These are phyloP conservation scores for Adelognathus sp. DNA, from an alignment of 2,888 invertebrate species.

Conservation along the genomic window DNA sequence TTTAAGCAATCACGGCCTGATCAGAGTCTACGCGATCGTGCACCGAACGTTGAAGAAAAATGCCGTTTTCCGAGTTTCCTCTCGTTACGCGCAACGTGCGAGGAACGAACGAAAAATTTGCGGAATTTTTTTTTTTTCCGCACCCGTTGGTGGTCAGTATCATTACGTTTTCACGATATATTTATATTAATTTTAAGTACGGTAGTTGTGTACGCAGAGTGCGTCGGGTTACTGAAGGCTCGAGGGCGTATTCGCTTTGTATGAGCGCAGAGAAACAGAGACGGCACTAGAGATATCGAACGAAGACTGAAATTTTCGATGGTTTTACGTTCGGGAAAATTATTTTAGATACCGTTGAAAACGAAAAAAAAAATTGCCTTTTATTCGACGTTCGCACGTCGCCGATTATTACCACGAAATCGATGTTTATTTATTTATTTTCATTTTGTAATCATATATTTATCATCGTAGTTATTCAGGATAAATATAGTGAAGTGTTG, in stretches of 20 bases:
- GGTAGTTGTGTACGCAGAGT: conserved; percentile 56
- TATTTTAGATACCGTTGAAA: too few relatives aligned
- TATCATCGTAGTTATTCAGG: conserved; percentile 2
- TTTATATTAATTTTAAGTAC: conserved; percentile 65
- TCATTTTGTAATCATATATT: conserved; percentile 55
- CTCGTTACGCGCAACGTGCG: neutral
- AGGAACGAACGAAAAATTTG: neutral
- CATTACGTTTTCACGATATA: conserved; percentile 57
- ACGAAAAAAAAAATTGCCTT: neutral
- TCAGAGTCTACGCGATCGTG: conserved; percentile 30
- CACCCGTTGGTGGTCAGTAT: conserved; percentile 56
- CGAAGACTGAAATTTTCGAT: conserved; percentile 57
- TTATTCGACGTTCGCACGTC: neutral
- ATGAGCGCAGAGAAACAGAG: neutral
- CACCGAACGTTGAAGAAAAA: conserved; percentile 25
- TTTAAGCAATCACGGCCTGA: conserved; percentile 41
- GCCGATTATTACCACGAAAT: neutral
- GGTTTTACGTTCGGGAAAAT: too few relatives aligned
- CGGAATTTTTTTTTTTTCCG: conserved; percentile 12
- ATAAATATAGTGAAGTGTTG: conserved; percentile 19
- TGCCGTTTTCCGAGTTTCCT: neutral
- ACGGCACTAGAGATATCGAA: neutral
- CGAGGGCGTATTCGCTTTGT: conserved; percentile 45
- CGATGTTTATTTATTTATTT: neutral
- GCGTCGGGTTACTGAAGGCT: conserved; percentile 58